Conservation (phyloP, 53 echinoderm and acorn worm species). For the Apostichopus leukothele region DNA sequence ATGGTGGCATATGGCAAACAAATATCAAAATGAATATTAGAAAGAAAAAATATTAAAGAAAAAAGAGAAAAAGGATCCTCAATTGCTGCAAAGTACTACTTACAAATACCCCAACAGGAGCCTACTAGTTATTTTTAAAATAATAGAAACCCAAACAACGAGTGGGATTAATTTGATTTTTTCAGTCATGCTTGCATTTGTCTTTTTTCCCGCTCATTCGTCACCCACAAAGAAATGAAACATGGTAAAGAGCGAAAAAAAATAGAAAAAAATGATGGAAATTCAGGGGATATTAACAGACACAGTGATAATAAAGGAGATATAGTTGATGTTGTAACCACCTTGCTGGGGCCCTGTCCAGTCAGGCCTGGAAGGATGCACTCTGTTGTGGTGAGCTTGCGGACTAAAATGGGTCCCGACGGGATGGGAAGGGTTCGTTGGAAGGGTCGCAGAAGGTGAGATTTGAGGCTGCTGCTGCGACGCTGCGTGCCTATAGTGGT, state of each 20-base stretch:
- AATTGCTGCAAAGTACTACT: too few relatives aligned
- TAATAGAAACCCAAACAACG: too few relatives aligned
- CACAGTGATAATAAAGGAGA: background rate
- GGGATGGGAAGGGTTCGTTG: conserved; percentile 38
- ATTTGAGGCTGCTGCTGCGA: conserved; percentile 47
- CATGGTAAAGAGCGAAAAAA: background rate
- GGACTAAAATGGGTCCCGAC: conserved; percentile 47
- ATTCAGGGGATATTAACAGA: background rate
- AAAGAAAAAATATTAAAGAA: too few relatives aligned
- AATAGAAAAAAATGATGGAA: background rate
- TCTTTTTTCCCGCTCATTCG: background rate
- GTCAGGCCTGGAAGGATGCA: conserved; percentile 88
- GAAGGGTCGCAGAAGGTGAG: conserved; percentile 41
- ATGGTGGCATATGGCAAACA: too few relatives aligned
- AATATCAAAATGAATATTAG: too few relatives aligned
- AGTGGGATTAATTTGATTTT: too few relatives aligned
- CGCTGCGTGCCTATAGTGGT: conserved; percentile 28
- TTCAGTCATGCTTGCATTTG: too few relatives aligned
- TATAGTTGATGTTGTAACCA: conserved; percentile 25
- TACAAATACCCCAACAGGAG: too few relatives aligned
- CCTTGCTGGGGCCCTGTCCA: conserved; percentile 73
- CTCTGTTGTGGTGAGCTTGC: conserved; percentile 71
- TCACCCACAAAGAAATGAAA: background rate
- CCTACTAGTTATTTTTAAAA: too few relatives aligned
- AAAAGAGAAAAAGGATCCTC: too few relatives aligned